Evolutionary conservation across 2,888 invertebrate species (phyloP).

Genomic region (Julus scandinavius): DNA sequence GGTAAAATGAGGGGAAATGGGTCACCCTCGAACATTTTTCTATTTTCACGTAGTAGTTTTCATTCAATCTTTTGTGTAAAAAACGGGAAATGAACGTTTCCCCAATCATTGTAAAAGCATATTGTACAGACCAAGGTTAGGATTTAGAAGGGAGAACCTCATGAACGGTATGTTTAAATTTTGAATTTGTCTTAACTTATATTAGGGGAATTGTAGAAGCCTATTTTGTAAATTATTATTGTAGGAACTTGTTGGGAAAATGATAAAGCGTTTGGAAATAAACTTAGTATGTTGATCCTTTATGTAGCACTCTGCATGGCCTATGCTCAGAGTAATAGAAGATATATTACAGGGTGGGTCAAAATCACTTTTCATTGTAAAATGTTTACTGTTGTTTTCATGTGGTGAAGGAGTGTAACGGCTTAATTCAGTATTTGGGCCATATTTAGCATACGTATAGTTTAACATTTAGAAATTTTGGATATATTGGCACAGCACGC

Average conservation of each 20-base stretch:
- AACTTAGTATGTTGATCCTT: too few relatives aligned
- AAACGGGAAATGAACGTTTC: conserved; percentile 6
- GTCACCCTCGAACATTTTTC: neutral
- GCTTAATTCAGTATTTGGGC: too few relatives aligned
- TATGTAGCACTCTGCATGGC: too few relatives aligned
- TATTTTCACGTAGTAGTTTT: neutral
- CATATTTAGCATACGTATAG: too few relatives aligned
- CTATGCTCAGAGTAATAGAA: too few relatives aligned
- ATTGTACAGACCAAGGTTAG: neutral
- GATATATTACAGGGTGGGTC: too few relatives aligned
- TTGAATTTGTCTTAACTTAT: neutral
- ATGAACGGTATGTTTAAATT: neutral
- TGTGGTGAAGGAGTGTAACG: too few relatives aligned
- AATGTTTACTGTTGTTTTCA: too few relatives aligned
- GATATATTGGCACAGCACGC: too few relatives aligned
- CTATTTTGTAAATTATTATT: neutral
- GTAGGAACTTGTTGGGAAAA: neutral
- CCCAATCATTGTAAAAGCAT: neutral
- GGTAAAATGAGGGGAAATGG: conserved; percentile 28
- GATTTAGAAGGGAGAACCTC: neutral
- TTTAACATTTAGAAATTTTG: too few relatives aligned
- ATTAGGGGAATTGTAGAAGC: neutral
- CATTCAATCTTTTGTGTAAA: neutral
- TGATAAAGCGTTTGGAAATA: too few relatives aligned
- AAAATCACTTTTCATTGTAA: too few relatives aligned